These are phyloP conservation scores for Emys orbicularis DNA, from an alignment of 2,797 vertebrate species.

Conservation along the genomic window DNA sequence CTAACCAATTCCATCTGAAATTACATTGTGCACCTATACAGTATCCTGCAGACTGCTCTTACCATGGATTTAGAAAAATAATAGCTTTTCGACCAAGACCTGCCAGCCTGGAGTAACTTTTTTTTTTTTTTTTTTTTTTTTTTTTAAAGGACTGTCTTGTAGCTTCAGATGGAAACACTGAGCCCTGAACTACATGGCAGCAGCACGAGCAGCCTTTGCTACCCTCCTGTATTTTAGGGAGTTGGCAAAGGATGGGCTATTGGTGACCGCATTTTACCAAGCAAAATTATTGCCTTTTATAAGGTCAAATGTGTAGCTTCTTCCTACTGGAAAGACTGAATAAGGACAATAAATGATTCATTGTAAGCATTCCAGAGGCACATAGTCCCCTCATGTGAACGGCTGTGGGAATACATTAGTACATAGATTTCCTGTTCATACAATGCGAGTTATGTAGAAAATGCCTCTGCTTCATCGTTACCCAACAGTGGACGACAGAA, in stretches of 20 bases:
- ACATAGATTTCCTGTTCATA: slow-evolving; percentile 33
- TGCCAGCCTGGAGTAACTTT: slow-evolving; percentile 3
- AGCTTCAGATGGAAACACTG: not conserved
- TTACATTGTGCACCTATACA: not conserved
- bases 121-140: not conserved
- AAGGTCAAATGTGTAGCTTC: slow-evolving; percentile 68
- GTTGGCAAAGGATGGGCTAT: slow-evolving; percentile 37
- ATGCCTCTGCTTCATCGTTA: slow-evolving; percentile 29
- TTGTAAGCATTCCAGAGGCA: slow-evolving; percentile 24
- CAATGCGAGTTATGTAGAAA: slow-evolving; percentile 49
- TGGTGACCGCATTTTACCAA: slow-evolving; percentile 34
- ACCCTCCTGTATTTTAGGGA: not conserved
- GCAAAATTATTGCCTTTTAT: slow-evolving; percentile 51
- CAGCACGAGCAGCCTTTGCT: not conserved
- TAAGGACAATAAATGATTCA: slow-evolving; percentile 61
- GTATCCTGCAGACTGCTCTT: not conserved
- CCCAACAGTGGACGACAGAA: slow-evolving; percentile 26
- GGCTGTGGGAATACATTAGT: slow-evolving; percentile 43
- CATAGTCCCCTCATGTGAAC: slow-evolving; percentile 10
- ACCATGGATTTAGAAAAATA: not conserved
- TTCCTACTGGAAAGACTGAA: slow-evolving; percentile 65
- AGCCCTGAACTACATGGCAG: fast-evolving
- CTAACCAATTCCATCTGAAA: not conserved
- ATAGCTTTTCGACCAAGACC: not conserved
- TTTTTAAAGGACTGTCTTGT: not conserved